These are phyloP conservation scores for Typhlomys cinereus DNA, from an alignment of 2,113 vertebrate genomes.

Conservation along the genomic window DNA sequence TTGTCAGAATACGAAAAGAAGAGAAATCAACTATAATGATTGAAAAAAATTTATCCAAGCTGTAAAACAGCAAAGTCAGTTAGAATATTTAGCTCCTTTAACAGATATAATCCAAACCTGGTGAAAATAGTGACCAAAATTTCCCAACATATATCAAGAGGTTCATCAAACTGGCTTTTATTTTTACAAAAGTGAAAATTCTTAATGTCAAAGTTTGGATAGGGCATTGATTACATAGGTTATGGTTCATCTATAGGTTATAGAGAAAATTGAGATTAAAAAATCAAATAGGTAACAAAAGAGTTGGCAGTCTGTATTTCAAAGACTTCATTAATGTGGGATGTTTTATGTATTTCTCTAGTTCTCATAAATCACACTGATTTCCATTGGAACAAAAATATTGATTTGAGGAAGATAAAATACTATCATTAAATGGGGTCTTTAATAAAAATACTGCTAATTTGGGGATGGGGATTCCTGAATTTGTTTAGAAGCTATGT, in stretches of 20 bases:
- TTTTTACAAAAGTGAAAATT: background rate
- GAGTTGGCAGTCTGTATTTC: background rate
- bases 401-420: background rate
- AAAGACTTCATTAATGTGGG: background rate
- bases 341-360: constrained; percentile 28
- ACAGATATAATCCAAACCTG: background rate
- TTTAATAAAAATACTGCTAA: constrained; percentile 28
- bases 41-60: background rate
- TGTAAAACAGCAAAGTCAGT: background rate
- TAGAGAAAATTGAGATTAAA: constrained; percentile 8
- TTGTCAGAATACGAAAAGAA: background rate
- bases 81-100: background rate
- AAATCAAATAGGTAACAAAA: background rate
- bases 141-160: background rate
- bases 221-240: background rate
- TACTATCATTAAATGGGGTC: constrained; percentile 9
- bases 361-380: background rate
- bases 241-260: background rate
- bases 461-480: background rate
- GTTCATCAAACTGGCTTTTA: background rate
- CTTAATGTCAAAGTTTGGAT: background rate
- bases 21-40: background rate
- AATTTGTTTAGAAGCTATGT: background rate
- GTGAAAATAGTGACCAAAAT: background rate
- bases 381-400: constrained; percentile 45